A percentile compares a stretch with the other conserved stretches of the same genome.
Evolutionary conservation across 2,888 invertebrate genomes (phyloP).

Genomic region (Homarus gammarus): DNA sequence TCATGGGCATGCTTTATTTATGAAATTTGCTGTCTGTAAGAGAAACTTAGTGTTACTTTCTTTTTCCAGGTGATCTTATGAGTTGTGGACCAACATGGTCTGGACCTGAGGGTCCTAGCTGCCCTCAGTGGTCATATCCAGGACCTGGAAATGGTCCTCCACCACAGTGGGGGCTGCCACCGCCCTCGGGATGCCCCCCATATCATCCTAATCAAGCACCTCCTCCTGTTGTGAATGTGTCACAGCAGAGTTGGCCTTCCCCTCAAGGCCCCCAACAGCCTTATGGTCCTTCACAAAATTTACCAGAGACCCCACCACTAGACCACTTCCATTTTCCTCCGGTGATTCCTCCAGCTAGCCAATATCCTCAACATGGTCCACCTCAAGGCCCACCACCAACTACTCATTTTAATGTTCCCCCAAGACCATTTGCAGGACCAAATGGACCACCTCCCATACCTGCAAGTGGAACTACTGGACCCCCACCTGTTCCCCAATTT

Average conservation of each 20-base stretch:
- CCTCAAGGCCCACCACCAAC: background rate
- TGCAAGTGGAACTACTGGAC: background rate
- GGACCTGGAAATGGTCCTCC: slow-evolving; percentile 24
- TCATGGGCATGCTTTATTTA: no score
- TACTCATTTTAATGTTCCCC: background rate
- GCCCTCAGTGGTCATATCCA: slow-evolving; percentile 17
- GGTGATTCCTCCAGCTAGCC: background rate
- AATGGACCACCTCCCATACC: slow-evolving; percentile 1
- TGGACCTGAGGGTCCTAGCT: slow-evolving; percentile 12
- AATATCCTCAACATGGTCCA: slow-evolving; percentile 15
- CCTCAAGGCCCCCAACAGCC: background rate
- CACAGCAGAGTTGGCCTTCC: slow-evolving; percentile 1
- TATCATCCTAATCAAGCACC: slow-evolving; percentile 10
- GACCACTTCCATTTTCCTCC: slow-evolving; percentile 27
- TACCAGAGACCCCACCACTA: background rate
- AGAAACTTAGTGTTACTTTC: no score
- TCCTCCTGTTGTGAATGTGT: slow-evolving; percentile 7
- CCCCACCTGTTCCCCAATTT: slow-evolving; percentile 12
- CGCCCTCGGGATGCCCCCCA: background rate
- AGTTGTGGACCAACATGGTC: slow-evolving; percentile 30
- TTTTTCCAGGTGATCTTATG: slow-evolving; percentile 15
- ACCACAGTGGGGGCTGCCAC: slow-evolving; percentile 1
- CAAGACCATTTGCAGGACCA: background rate
- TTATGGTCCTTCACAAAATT: background rate
- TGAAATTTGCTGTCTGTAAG: no score